A percentile compares a stretch with the other conserved stretches of the same genome.
phyloP scores from a whole-genome alignment of 1,140 invertebrate genomes.

The Chlorops oryzae region DNA sequence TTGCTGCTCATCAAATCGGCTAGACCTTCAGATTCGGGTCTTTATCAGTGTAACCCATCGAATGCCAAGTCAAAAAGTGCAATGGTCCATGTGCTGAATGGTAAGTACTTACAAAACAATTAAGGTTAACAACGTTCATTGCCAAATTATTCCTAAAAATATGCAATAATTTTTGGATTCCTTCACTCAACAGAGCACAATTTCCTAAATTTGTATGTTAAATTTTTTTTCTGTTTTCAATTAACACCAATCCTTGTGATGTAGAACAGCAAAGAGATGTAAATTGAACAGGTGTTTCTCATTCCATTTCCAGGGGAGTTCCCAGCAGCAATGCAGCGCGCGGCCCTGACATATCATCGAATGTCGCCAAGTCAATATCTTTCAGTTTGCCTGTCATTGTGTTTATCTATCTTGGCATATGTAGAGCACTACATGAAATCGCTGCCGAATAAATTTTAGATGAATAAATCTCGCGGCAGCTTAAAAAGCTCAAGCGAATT shows the following conservation, averaged over 20 bases:
- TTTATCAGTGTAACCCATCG: constrained; percentile 69
- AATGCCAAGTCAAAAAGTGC: constrained; percentile 75
- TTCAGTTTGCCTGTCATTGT: constrained; percentile 52
- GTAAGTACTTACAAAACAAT: too few relatives aligned
- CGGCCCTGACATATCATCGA: constrained; percentile 63
- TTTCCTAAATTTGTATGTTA: too few relatives aligned
- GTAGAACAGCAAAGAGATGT: constrained; percentile 14
- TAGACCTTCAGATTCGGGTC: constrained; percentile 61
- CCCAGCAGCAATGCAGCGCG: constrained; percentile 78
- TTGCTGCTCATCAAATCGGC: constrained; percentile 67
- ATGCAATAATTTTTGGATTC: too few relatives aligned
- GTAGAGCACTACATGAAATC: not conserved
- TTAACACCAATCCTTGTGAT: not conserved
- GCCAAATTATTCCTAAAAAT: too few relatives aligned
- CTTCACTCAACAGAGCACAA: too few relatives aligned
- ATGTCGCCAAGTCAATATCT: constrained; percentile 58
- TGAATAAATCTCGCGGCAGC: too few relatives aligned
- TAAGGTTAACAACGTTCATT: too few relatives aligned
- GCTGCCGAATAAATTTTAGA: too few relatives aligned
- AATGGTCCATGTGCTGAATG: constrained; percentile 77
- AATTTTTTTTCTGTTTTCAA: too few relatives aligned
- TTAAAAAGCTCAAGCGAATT: too few relatives aligned
- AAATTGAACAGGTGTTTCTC: constrained; percentile 22
- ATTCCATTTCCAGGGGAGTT: constrained; percentile 69
- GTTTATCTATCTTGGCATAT: constrained; percentile 12